Evolutionary conservation across 1,140 invertebrate species (phyloP), one percentile per base, ranked within the genome.

Genomic region (Apis florea): DNA sequence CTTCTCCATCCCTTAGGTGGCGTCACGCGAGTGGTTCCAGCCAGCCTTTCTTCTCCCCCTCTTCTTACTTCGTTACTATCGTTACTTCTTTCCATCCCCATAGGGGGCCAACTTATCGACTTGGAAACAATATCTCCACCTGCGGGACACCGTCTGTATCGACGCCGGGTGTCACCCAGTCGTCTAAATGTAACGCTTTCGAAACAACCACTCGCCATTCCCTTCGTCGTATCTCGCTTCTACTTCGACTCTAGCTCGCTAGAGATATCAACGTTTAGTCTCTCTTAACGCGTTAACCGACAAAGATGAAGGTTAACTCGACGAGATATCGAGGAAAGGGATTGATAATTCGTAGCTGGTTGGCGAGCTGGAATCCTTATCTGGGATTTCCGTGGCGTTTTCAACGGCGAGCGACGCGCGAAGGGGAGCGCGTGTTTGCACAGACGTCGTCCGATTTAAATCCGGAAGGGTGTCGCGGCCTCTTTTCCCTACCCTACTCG

Each of bases 71-170:
- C 8, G n/a, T 24, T 59, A 49, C 54, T 4, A 40, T 40, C 74
- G 71, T 12, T 49, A 49, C 31, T 61, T 61, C 40, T 53, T 61
- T 63, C 19, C 17, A 15, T 15, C 61, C 56, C 47, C 66, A 40
- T 40, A 40, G 21, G 71, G 56, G 80, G 61, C 49, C 54, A 63
- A 86, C 71, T 75, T 86, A 86, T 86, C 85, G 80, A 86, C 84
- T 86, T 83, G 49, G 80, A 86, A 83, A 79, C 85, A 85, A 86
- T 83, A 83, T 67, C 85, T 75, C 70, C 40, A 31, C 63, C 71
- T 71, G n/a, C 59, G 53, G 70, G 66, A 64, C 74, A 78, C 40
- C 66, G 26, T 24, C 59, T 2, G 79, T 71, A 64, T 82, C 84
- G 56, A 12, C 47, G 53, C 72, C 70, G 81, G 70, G 77, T 82